Evolutionary conservation across 2,888 invertebrate genomes (phyloP), one percentile per base, ranked within the genome.

Genomic region (Pandemis heparana): DNA sequence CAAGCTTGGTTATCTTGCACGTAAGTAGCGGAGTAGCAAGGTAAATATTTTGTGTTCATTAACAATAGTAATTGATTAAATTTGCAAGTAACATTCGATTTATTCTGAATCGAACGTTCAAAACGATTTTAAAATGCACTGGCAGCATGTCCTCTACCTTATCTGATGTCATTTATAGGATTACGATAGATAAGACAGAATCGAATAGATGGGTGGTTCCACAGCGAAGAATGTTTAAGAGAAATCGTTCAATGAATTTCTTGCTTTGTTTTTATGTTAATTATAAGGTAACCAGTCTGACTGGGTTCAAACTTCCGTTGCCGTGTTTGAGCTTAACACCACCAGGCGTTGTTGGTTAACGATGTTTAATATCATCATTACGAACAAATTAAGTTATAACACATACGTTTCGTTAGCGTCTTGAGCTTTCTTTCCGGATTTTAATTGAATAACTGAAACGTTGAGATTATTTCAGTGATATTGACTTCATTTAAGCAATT

Each of bases 81-180:
- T 18, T 16, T 16, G 8, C 53, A 53, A 53, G 48, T 16, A 51
- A 6, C 16, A 51, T 51, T n/a, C 3, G 14, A 18, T 18, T 7
- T 4, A 53, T 53, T 53, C 53, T 18, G 16, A 9, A 53, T 53
- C 85, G 83, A 85, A 86, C 85, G 82, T 80, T 76, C 75, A 76
- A 77, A 80, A 9, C 83, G 23, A 32, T 32, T 4, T 4, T 85
- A 80, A 87, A 87, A 85, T 81, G 81, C 81, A 79, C 77, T 76
- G 60, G 69, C 82, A 87, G 80, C 81, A 71, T 89, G 80, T 75
- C 77, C 89, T 71, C 87, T 84, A 85, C 87, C 91, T 92, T 89
- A 94, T 92, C 90, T 85, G 89, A 92, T 92, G 92, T 93, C 92
- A 89, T 93, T 92, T 92, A 92, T 92, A 86, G 90, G 92, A 92